Conservation (phyloP, 2,888 invertebrate genomes). For the Pristionchus exspectatus region DNA sequence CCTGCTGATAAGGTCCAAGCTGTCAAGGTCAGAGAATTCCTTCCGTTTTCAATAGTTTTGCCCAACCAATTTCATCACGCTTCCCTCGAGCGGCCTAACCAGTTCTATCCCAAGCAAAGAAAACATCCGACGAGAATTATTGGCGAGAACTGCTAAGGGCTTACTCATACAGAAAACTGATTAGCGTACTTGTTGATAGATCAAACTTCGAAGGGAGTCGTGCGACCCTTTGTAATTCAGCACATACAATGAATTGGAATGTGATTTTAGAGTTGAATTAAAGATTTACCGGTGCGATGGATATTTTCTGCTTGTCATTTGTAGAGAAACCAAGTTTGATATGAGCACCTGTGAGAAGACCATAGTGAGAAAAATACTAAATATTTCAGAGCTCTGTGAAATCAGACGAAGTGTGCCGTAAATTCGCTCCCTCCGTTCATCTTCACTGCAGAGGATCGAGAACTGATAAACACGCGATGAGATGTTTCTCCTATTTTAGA, state of each 20-base stretch:
- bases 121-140: neutral
- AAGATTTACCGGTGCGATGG: too few species aligned
- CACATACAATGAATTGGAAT: too few species aligned
- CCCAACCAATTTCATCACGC: neutral
- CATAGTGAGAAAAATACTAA: neutral
- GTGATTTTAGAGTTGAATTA: too few species aligned
- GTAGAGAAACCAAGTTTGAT: neutral
- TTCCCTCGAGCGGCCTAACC: neutral
- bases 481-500: conserved; percentile 48
- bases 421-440: conserved; percentile 49
- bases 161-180: neutral
- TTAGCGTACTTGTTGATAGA: neutral
- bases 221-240: too few species aligned
- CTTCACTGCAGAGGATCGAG: conserved; percentile 46
- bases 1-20: neutral
- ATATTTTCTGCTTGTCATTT: too few species aligned
- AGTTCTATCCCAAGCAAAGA: neutral
- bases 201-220: neutral
- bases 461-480: conserved; percentile 33
- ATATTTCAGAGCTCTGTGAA: neutral
- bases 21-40: neutral
- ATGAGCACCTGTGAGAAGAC: too few species aligned
- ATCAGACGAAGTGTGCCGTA: conserved; percentile 1
- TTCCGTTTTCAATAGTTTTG: neutral
- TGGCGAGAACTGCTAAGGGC: neutral